Conservation (phyloP, 1,140 invertebrate species). For the Micrasema longulum region DNA sequence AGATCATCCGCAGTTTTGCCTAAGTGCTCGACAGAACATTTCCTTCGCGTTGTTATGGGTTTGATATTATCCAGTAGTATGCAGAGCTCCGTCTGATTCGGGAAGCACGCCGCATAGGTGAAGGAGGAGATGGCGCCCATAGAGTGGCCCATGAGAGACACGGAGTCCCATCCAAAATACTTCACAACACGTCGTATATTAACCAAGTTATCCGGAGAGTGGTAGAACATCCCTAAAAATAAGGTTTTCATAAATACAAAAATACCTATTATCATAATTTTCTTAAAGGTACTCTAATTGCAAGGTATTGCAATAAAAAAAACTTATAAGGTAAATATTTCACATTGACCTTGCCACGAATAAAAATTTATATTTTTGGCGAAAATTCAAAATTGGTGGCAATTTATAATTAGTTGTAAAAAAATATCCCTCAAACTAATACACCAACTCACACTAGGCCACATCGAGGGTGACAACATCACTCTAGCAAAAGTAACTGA, state of each 20-base stretch:
- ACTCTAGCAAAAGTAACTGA: too few relatives aligned
- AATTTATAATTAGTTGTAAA: too few relatives aligned
- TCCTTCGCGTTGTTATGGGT: conserved; percentile 60
- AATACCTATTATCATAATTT: too few relatives aligned
- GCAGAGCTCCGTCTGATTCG: conserved; percentile 71
- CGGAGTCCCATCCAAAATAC: conserved; percentile 76
- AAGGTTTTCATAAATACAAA: not conserved
- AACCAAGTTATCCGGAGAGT: conserved; percentile 69
- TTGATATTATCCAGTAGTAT: conserved; percentile 74
- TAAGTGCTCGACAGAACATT: conserved; percentile 54
- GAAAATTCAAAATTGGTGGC: too few relatives aligned
- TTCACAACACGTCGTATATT: conserved; percentile 71
- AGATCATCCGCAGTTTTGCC: conserved; percentile 63
- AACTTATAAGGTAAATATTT: too few relatives aligned
- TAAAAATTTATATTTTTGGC: too few relatives aligned
- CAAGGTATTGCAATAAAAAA: too few relatives aligned
- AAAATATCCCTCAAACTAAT: too few relatives aligned
- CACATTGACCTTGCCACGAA: too few relatives aligned
- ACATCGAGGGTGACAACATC: too few relatives aligned
- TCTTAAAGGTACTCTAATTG: too few relatives aligned
- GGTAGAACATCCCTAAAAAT: conserved; percentile 70
- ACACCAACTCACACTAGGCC: too few relatives aligned
- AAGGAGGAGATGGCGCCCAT: conserved; percentile 73
- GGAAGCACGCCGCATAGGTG: conserved; percentile 70
- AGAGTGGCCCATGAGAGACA: conserved; percentile 77